A percentile compares a stretch with the other conserved stretches of the same genome.
These are phyloP conservation scores for Echeneis naucrates DNA, from an alignment of 2,797 vertebrate genomes.

Conservation along the genomic window DNA sequence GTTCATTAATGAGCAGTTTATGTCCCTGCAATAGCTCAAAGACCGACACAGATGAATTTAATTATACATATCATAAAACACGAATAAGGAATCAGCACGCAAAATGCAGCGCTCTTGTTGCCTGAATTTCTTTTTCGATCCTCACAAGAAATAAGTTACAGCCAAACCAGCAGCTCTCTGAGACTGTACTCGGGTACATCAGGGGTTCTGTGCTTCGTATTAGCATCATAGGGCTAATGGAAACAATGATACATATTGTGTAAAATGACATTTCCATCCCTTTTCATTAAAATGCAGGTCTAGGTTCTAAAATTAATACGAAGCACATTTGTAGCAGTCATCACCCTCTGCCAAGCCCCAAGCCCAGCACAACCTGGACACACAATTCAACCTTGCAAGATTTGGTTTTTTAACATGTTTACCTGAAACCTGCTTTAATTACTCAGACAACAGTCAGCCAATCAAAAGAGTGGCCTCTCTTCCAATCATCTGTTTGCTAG, in stretches of 20 bases:
- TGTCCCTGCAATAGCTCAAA: slow-evolving; percentile 41
- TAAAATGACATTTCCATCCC: too few species aligned
- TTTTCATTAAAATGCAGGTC: too few species aligned
- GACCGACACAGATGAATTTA: slow-evolving; percentile 33
- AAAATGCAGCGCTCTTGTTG: slow-evolving; percentile 5
- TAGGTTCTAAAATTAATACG: too few species aligned
- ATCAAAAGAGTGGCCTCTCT: too few species aligned
- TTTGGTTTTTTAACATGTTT: too few species aligned
- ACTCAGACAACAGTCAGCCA: too few species aligned
- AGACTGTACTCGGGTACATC: not conserved
- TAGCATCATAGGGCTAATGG: slow-evolving; percentile 1
- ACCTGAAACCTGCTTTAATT: too few species aligned
- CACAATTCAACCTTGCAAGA: too few species aligned
- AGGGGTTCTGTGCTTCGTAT: not conserved
- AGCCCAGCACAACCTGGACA: too few species aligned
- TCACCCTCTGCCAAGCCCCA: too few species aligned
- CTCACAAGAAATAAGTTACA: slow-evolving; percentile 2
- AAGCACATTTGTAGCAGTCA: too few species aligned
- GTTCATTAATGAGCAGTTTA: slow-evolving; percentile 55
- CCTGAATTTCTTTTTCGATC: slow-evolving; percentile 4
- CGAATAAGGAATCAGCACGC: slow-evolving; percentile 24
- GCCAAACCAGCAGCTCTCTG: not conserved
- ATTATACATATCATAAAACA: slow-evolving; percentile 15
- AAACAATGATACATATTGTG: not conserved
- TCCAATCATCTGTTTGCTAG: too few species aligned